Base-by-base conservation (phyloP, 64 coral and sea anemone genomes). In the Acropora tenuis region DNA sequence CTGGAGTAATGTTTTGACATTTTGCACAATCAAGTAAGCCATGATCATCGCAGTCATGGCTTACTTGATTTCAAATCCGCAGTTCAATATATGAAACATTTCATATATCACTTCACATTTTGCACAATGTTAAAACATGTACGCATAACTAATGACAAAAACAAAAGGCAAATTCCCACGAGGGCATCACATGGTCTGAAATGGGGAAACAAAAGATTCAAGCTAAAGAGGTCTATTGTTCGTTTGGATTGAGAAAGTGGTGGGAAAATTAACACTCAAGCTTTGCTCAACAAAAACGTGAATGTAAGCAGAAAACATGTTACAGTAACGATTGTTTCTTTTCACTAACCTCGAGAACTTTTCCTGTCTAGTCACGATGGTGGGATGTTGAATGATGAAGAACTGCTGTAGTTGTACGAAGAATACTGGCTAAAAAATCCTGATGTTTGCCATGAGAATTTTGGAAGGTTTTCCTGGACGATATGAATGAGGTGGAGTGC, bases 311-410 rank as follows among this genome's bases (percentile, higher is more conserved):
- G 63, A 83, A 52, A 55, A 55, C 52, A 55, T 5, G 9, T 55
- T 55, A 55, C 52, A 55, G 80, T 16, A 53, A 45, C 8, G 47
- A 86, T 86, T 57, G 55, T 44, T 86, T 17, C 8, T 68, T 86
- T 86, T 65, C 82, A 86, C 19, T 57, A 86, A 57, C 52, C 69
- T 86, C 82, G 69, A 30, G 30, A 30, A 30, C 30, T 30, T 30
- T 30, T 30, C 30, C 30, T 30, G 30, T 30, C 30, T 30, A 86
- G 82, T 68, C 82, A 86, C 53, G 82, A 60, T 61, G 15, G 60
- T 69, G 82, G 82, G 18, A 66, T 86, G 42, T 66, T 86, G 44
- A 57, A 86, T 69, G 82, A 86, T 40, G 82, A 86, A 86, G 82
- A 86, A 20, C 55, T 68, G 82, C 61, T 86, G 82, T 17, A 68